These are phyloP conservation scores for Acrocephalus arundinaceus DNA, from an alignment of 2,113 vertebrate species.

Conservation along the genomic window DNA sequence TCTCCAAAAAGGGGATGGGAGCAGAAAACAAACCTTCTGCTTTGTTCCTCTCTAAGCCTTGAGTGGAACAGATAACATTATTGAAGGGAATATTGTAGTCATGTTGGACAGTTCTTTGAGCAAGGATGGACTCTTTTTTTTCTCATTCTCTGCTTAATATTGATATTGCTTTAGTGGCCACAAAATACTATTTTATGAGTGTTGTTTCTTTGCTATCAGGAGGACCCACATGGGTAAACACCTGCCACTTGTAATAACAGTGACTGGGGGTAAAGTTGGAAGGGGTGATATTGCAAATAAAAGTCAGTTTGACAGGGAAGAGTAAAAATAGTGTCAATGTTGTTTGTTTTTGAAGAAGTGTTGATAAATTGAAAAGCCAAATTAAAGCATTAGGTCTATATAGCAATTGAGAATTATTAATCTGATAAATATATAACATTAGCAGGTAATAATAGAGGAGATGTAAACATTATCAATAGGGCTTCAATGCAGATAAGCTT, in stretches of 20 bases:
- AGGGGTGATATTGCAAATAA: background rate
- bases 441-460: background rate
- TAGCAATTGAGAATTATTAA: background rate
- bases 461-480: fast-evolving
- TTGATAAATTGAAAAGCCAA: background rate
- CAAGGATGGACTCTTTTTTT: background rate
- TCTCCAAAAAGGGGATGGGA: background rate
- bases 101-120: background rate
- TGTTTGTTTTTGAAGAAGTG: background rate
- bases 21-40: background rate
- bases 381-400: background rate
- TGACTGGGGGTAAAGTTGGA: background rate
- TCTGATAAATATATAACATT: background rate
- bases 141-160: background rate
- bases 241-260: background rate
- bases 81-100: background rate
- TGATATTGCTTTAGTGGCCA: background rate
- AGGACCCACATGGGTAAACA: background rate
- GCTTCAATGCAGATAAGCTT: background rate
- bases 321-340: background rate
- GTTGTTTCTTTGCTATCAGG: background rate
- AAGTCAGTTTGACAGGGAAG: background rate
- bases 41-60: background rate
- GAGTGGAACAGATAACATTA: background rate
- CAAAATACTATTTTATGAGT: background rate